A percentile compares a stretch with the other conserved stretches of the same genome.
Conservation (phyloP, 2,797 vertebrate species). For the Danionella dracula region DNA sequence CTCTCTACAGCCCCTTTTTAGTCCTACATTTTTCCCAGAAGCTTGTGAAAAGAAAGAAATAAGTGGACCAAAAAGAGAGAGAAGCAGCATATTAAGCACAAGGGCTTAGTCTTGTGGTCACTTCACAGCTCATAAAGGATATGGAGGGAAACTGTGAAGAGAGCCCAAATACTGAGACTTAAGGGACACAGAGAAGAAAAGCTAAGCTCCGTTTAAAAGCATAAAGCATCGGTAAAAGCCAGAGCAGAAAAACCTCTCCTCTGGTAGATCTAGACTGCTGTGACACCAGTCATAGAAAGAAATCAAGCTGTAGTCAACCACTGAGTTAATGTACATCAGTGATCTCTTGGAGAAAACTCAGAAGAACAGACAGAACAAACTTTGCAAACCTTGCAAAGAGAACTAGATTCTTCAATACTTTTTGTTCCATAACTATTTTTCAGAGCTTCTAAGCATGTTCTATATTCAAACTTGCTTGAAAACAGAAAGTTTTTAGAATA, state of each 20-base stretch:
- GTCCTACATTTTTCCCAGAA: conserved; percentile 61
- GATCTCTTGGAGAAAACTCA: background rate
- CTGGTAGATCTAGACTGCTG: conserved; percentile 7
- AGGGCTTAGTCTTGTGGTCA: conserved; percentile 70
- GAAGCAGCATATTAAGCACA: conserved; percentile 59
- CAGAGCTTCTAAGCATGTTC: too few species aligned
- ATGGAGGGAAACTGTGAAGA: conserved; percentile 31
- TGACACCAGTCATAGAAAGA: background rate
- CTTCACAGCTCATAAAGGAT: conserved; percentile 75
- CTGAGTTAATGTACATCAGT: conserved; percentile 43
- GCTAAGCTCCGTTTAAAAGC: conserved; percentile 13
- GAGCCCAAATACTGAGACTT: conserved; percentile 59
- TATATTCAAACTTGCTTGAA: too few species aligned
- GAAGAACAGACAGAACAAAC: background rate
- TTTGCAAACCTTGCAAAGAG: background rate
- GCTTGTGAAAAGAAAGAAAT: conserved; percentile 62
- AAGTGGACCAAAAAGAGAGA: conserved; percentile 41
- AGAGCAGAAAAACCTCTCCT: conserved; percentile 2
- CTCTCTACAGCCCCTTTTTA: conserved; percentile 49
- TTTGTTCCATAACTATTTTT: too few species aligned
- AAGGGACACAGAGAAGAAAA: conserved; percentile 55
- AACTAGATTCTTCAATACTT: background rate
- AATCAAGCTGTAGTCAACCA: conserved; percentile 50
- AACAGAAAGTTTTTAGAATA: too few species aligned
- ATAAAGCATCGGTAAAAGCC: background rate